Base-by-base conservation (phyloP, 2,113 vertebrate species). In the Phylloscopus whistleri region DNA sequence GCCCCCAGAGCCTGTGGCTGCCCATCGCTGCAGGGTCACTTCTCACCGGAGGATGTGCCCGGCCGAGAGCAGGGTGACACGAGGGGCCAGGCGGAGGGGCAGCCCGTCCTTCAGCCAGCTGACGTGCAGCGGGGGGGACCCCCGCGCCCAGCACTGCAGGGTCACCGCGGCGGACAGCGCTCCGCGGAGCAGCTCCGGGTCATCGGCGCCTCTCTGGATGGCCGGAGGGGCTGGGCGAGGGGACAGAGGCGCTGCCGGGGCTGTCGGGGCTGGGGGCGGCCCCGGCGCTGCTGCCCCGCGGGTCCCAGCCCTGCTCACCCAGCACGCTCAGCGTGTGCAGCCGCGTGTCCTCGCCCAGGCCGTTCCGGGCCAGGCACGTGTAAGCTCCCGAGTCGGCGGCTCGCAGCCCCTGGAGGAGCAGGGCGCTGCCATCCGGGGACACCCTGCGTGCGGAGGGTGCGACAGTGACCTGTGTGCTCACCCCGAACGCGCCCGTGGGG, bases 101-200 rank as follows among this genome's bases (percentile, higher is more conserved):
- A 97, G 97, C 39, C 99, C 98, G 0, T 99, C 98, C 95, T 98
- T 99, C 90, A 99, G 96, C 99, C 99, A 99, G 98, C 91, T 82
- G 14, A 93, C 22, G 1, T 66, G 90, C 16, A 96, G 56, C 0
- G 96, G 81, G 20, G 18, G 70, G 27, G 91, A 73, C 35, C 87
- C 69, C 23, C 43, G 91, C 0, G 97, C 98, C 4, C 96, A 97
- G 91, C 99, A 99, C 64, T 98, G 96, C 97, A 99, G 94, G 0
- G 97, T 98, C 95, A 99, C 97, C 11, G 37, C 73, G 5, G 96
- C 92, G 41, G 98, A 96, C 48, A 96, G 49, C 95, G 97, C 24
- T 27, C 80, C 43, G 15, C 87, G 79, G 62, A 98, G 67, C 37
- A 41, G 49, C 55, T 68, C 97, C 0, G 96, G 86, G 87, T 96